A percentile compares a stretch with the other conserved stretches of the same genome.
phyloP scores from a whole-genome alignment of 2,797 vertebrate genomes.

The Acomys russatus region DNA sequence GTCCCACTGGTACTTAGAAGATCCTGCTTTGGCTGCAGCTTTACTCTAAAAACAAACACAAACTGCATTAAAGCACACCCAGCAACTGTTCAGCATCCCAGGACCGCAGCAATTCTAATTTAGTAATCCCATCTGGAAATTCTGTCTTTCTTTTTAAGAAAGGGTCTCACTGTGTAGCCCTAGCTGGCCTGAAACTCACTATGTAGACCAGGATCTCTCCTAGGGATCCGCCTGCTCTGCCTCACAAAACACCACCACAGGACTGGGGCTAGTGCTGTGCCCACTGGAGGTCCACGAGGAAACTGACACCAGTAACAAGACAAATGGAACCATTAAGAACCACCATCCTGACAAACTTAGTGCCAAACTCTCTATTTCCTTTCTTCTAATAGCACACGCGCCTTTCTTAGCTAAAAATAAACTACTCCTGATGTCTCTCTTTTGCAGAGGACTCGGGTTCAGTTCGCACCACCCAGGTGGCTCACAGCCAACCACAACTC shows the following conservation, averaged over 20 bases:
- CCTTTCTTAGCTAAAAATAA: neutral
- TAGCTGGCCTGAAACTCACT: neutral
- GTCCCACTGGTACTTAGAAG: constrained; percentile 96
- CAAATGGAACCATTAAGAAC: neutral
- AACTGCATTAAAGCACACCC: neutral
- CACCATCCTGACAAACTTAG: constrained; percentile 18
- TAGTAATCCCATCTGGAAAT: neutral
- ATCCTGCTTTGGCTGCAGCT: constrained; percentile 95
- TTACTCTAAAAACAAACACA: constrained; percentile 93
- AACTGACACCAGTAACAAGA: neutral
- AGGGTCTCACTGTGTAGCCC: neutral
- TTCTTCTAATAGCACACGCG: neutral
- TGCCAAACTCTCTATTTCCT: neutral
- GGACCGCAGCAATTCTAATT: constrained; percentile 56
- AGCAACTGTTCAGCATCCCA: neutral
- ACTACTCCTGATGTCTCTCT: too few relatives aligned
- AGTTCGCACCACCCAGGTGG: too few relatives aligned
- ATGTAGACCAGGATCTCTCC: neutral
- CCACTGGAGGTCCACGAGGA: neutral
- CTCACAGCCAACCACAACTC: too few relatives aligned
- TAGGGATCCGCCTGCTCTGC: neutral
- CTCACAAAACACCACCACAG: neutral
- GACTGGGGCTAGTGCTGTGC: neutral
- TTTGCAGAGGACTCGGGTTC: too few relatives aligned
- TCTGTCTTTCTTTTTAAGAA: neutral